Base-by-base conservation (phyloP, 23 tunicate genomes). In the Trididemnum miniatum region DNA sequence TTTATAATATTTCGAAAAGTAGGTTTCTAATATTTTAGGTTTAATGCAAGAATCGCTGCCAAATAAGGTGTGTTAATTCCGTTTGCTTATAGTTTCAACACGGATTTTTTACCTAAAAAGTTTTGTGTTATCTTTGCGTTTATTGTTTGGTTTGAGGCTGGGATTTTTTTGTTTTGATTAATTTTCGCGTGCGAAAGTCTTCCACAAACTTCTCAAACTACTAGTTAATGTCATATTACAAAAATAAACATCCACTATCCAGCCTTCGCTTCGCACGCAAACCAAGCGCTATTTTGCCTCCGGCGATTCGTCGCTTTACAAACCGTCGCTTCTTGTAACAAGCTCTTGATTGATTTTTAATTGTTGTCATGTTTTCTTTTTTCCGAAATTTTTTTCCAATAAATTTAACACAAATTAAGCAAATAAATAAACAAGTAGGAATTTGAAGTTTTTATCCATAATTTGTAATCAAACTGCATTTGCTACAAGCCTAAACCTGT, bases 201-300 rank as follows among this genome's bases (percentile, higher is more conserved):
- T 29, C 71, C 59, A 18, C 20, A 15, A 54, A 9, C 51, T 12
- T 4, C 22, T 12, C 18, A 29, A 75, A 75, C 38, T 35, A 75
- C 80, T 23, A n/a, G 3, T 31, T 51, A 31, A 57, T 40, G 82
- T 78, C 40, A 78, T 26, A 78, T 78, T 71, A 78, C 82, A 59
- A 78, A 78, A 78, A 78, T 78, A 78, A 78, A 78, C 82, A 78
- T 28, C n/a, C 24, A 22, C 31, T 12, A 22, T 15, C 36, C 7
- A 18, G 49, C 36, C 15, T 78, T 29, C 24, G 54, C 36, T 29
- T 80, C 84, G 84, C 84, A 80, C 84, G 84, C 84, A 64, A 80
- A 54, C n/a, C 2, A 35, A 3, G n/a, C 36, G 75, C 7, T 28
- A 20, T 24, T 4, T 34, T 35, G 84, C 75, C 84, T 30, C 33